Conservation (phyloP, 2,797 vertebrate genomes). For the Euphonia xanthogaster region DNA sequence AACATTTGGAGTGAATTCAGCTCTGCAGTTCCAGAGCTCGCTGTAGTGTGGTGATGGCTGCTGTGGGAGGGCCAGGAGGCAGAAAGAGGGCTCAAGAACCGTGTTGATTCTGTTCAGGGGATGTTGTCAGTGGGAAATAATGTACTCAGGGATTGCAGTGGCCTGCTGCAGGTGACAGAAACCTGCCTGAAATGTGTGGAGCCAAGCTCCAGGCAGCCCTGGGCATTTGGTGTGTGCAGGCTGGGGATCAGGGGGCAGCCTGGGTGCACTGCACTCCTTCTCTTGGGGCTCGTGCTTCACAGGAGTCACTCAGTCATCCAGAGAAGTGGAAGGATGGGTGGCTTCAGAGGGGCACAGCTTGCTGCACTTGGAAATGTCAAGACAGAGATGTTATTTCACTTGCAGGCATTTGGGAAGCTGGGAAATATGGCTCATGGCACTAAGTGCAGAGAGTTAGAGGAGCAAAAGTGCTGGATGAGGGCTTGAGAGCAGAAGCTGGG, state of each 20-base stretch:
- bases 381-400: neutral
- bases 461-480: neutral
- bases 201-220: neutral
- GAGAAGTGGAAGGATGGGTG: neutral
- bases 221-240: rapidly evolving
- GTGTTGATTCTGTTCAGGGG: neutral
- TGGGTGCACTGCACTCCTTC: neutral
- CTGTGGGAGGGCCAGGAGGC: rapidly evolving
- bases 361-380: neutral
- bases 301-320: neutral
- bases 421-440: neutral
- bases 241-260: neutral
- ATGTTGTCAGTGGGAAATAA: neutral
- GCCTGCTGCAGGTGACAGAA: neutral
- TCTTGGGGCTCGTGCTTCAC: neutral
- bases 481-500: neutral
- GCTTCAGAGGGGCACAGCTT: neutral
- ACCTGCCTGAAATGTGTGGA: neutral
- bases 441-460: neutral
- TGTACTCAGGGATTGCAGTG: neutral
- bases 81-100: neutral
- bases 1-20: neutral
- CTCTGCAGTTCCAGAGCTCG: neutral
- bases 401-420: neutral
- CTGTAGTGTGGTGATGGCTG: rapidly evolving